A percentile compares a stretch with the other conserved stretches of the same genome.
Conservation (phyloP, 2,888 invertebrate species). For the Eulithis testata region DNA sequence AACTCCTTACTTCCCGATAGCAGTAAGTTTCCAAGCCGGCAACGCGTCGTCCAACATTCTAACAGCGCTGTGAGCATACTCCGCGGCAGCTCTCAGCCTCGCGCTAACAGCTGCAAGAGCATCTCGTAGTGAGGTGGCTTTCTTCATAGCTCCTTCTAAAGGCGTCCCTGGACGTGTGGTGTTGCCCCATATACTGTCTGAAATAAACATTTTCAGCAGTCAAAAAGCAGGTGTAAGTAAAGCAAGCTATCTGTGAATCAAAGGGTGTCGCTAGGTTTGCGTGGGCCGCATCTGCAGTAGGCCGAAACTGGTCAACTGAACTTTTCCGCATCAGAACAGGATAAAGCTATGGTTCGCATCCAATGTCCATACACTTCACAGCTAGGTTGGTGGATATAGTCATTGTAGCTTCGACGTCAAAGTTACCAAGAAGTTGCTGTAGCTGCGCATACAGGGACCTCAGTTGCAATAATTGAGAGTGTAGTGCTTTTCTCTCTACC, state of each 20-base stretch:
- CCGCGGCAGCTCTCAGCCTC: constrained; percentile 69
- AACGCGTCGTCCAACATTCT: constrained; percentile 68
- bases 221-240: too few species aligned
- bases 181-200: constrained; percentile 67
- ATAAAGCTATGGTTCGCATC: too few species aligned
- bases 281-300: too few species aligned
- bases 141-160: constrained; percentile 59
- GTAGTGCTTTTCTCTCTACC: constrained; percentile 62
- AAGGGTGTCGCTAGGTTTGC: too few species aligned
- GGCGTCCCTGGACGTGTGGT: constrained; percentile 60
- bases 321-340: too few species aligned
- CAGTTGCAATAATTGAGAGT: constrained; percentile 67
- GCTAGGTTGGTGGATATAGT: neutral
- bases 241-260: too few species aligned
- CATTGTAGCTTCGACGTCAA: neutral
- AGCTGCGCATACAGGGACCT: constrained; percentile 64
- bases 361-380: too few species aligned
- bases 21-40: constrained; percentile 75
- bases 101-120: constrained; percentile 71
- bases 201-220: neutral
- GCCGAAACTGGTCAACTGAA: too few species aligned
- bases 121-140: constrained; percentile 66
- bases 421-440: constrained; percentile 42
- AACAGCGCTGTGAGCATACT: constrained; percentile 68
- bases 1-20: constrained; percentile 70